These are phyloP conservation scores for Orchestia grillus DNA, from an alignment of 1,140 invertebrate genomes.

Conservation along the genomic window DNA sequence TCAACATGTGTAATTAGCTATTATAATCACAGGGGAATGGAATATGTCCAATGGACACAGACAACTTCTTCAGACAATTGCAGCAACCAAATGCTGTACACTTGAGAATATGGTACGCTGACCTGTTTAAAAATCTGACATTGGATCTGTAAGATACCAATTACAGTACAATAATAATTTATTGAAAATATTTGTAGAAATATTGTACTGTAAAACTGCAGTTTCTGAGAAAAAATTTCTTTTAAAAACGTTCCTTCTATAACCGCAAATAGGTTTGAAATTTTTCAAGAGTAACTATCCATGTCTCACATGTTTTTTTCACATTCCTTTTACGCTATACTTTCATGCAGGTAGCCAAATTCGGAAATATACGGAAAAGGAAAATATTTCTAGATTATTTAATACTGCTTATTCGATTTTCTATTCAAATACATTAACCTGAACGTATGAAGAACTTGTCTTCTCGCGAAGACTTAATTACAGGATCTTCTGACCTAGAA, in stretches of 20 bases:
- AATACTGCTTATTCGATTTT: neutral
- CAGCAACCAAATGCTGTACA: too few species aligned
- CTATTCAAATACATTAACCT: neutral
- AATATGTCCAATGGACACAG: too few species aligned
- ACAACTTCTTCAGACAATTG: too few species aligned
- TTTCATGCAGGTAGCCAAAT: neutral
- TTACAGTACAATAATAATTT: too few species aligned
- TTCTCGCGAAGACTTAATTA: neutral
- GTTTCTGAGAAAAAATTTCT: too few species aligned
- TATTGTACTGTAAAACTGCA: too few species aligned
- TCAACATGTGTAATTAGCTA: too few species aligned
- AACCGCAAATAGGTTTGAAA: neutral
- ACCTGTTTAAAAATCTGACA: too few species aligned
- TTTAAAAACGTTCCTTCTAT: neutral
- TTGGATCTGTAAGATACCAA: too few species aligned
- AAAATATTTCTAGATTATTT: neutral
- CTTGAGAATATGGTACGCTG: too few species aligned
- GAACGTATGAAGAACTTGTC: neutral
- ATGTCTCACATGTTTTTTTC: neutral
- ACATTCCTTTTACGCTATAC: neutral
- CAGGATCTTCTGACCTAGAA: neutral
- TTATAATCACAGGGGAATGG: too few species aligned
- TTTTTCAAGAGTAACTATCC: neutral
- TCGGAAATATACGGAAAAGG: neutral
- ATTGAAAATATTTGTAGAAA: too few species aligned